A percentile compares a stretch with the other conserved stretches of the same genome.
Evolutionary conservation across 2,888 invertebrate genomes (phyloP).

Genomic region (Leucoma salicis): DNA sequence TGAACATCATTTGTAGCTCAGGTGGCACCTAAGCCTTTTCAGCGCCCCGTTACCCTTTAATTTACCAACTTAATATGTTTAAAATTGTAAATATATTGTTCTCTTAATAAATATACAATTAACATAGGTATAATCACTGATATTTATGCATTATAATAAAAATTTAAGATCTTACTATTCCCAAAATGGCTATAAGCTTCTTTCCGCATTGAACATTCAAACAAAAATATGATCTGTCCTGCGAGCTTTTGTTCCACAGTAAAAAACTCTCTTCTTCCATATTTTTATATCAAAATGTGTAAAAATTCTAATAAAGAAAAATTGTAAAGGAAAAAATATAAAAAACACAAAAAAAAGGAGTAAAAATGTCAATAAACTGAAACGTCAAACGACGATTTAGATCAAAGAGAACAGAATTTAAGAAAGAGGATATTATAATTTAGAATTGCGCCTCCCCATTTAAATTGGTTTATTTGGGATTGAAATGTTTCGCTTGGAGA

Average conservation of each 20-base stretch:
- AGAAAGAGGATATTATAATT: conserved; percentile 3
- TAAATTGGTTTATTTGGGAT: neutral
- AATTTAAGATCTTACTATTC: conserved; percentile 36
- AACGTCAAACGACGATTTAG: conserved; percentile 1
- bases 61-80: too few species aligned
- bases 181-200: conserved; percentile 28
- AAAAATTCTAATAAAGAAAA: conserved; percentile 6
- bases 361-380: conserved; percentile 15
- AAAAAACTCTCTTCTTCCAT: conserved; percentile 18
- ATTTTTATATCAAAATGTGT: conserved; percentile 21
- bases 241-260: conserved; percentile 13
- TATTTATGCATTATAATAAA: too few species aligned
- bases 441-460: neutral
- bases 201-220: conserved; percentile 26
- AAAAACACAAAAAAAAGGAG: conserved; percentile 13
- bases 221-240: conserved; percentile 11
- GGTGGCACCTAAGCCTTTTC: too few species aligned
- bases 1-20: too few species aligned
- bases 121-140: too few species aligned
- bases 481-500: neutral
- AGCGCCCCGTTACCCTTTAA: too few species aligned
- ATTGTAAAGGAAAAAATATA: conserved; percentile 3
- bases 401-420: neutral
- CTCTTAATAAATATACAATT: too few species aligned
- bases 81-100: too few species aligned